Evolutionary conservation across 1,140 invertebrate species (phyloP), one percentile per base, ranked within the genome.

Genomic region (Propsilocerus akamusi): DNA sequence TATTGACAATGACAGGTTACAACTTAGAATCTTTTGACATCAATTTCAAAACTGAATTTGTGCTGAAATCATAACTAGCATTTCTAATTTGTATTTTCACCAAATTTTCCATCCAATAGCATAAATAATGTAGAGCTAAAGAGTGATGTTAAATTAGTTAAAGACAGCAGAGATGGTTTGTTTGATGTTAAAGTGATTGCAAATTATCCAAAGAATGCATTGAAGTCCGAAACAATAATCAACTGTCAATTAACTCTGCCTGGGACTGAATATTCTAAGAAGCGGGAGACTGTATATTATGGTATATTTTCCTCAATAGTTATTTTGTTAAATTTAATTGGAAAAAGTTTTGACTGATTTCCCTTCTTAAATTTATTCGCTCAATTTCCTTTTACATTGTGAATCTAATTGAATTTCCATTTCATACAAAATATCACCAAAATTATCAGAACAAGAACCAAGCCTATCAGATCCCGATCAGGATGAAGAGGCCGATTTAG

Each of bases 231-330:
- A 54, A 64, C 63, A 61, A 62, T 62, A 56, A 64, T 64, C 47
- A 62, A 61, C 52, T 64, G 63, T 60, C 57, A 60, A 55, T 62
- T 64, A 55, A 58, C 60, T 55, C 58, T 64, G 50, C 56, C 58
- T 32, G 63, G 62, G 50, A 64, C 63, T 22, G 63, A 64, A 57
- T 64, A 64, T 51, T 64, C 63, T 49, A 64, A 64, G 50, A 57
- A 62, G 54, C 56, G 62, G 55, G 63, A 64, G 57, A 64, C 63
- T 58, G 61, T 64, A 53, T 64, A 62, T 53, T 64, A 64, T 63
- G 63, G 63, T 64, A n/a, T n/a, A n/a, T n/a, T n/a, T n/a, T n/a
- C n/a, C n/a, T n/a, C n/a, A n/a, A n/a, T n/a, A n/a, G n/a, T n/a
- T n/a, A n/a, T n/a, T n/a, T n/a, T n/a, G n/a, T n/a, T n/a, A n/a